These are phyloP conservation scores for Melanerpes formicivorus DNA, from an alignment of 2,113 vertebrate genomes.

Conservation along the genomic window DNA sequence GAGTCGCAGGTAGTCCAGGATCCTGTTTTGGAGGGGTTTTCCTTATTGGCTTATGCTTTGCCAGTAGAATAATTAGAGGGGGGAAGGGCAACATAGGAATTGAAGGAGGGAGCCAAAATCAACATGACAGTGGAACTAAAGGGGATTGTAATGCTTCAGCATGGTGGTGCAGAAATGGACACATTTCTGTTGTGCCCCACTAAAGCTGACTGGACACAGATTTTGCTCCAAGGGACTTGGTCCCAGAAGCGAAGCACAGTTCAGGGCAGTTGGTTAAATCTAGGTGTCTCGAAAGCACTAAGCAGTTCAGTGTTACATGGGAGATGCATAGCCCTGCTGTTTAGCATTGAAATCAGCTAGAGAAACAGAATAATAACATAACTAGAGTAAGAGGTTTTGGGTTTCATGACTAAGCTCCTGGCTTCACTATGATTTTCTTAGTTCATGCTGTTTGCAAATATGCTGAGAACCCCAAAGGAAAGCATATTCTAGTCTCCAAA, in stretches of 20 bases:
- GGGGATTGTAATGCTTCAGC: neutral
- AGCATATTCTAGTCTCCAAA: neutral
- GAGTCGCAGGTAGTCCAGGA: neutral
- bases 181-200: rapidly evolving
- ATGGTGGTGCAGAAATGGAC: rapidly evolving
- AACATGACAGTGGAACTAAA: neutral
- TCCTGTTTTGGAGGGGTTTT: neutral
- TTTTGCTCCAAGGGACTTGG: neutral
- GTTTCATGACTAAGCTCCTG: neutral
- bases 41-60: neutral
- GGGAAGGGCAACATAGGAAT: neutral
- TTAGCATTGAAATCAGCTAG: neutral
- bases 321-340: neutral
- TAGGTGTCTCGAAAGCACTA: neutral
- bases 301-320: neutral
- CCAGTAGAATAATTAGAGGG: neutral
- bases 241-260: neutral
- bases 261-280: neutral
- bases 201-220: neutral
- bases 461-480: neutral
- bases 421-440: neutral
- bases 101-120: neutral
- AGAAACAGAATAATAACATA: neutral
- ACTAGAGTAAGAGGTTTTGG: neutral
- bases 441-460: neutral